Evolutionary conservation across 2,888 invertebrate genomes (phyloP).

Genomic region (Blastobasis adustella): DNA sequence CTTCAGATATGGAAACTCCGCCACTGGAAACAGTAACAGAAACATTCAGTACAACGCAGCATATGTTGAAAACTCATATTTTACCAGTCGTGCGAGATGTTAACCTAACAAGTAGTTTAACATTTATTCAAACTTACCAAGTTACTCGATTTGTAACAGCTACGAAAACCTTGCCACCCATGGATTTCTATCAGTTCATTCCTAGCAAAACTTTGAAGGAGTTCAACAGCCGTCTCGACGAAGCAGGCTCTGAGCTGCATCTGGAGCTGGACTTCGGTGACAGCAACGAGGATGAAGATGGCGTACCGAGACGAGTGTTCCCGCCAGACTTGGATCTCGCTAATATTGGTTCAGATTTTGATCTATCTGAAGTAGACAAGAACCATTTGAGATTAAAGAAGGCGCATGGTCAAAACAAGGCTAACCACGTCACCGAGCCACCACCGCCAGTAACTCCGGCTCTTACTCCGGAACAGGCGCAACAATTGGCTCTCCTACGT

Average conservation of each 20-base stretch:
- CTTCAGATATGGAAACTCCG: constrained; percentile 86
- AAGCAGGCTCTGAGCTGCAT: constrained; percentile 91
- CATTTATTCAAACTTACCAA: constrained; percentile 92
- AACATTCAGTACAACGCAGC: constrained; percentile 93
- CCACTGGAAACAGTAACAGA: constrained; percentile 92
- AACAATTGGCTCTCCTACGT: constrained; percentile 83
- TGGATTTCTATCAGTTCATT: constrained; percentile 90
- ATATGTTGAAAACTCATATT: constrained; percentile 91
- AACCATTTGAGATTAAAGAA: constrained; percentile 68
- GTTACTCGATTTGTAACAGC: constrained; percentile 91
- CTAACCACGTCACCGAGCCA: constrained; percentile 67
- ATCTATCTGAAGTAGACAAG: constrained; percentile 81
- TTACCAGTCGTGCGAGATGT: constrained; percentile 86
- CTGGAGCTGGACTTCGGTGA: constrained; percentile 91
- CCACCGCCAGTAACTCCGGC: constrained; percentile 65
- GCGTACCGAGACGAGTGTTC: constrained; percentile 65
- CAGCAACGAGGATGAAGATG: constrained; percentile 79
- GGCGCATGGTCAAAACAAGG: constrained; percentile 62
- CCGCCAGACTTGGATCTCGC: constrained; percentile 82
- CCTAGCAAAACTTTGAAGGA: constrained; percentile 91
- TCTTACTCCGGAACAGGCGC: constrained; percentile 81
- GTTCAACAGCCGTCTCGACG: constrained; percentile 90
- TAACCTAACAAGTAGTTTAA: constrained; percentile 83
- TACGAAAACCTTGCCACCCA: constrained; percentile 91
- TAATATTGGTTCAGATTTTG: constrained; percentile 82